phyloP scores from a whole-genome alignment of 1,140 invertebrate species.

The Agrilus planipennis region DNA sequence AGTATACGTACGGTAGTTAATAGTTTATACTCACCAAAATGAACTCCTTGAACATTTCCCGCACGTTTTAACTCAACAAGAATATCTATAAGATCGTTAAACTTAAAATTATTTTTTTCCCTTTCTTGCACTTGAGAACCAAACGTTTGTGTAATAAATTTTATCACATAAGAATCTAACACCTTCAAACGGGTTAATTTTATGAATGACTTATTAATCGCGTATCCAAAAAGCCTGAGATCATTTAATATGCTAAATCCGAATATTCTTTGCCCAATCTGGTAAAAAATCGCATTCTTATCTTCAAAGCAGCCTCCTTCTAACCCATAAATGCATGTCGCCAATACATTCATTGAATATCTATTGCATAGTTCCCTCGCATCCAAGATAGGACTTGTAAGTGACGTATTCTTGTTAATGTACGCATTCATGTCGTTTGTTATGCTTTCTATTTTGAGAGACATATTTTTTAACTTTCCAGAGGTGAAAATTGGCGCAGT shows the following conservation, averaged over 20 bases:
- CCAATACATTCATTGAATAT: slow-evolving; percentile 40
- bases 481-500: slow-evolving; percentile 42
- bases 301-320: slow-evolving; percentile 34
- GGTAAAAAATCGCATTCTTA: slow-evolving; percentile 32
- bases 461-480: slow-evolving; percentile 39
- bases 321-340: slow-evolving; percentile 37
- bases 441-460: slow-evolving; percentile 22
- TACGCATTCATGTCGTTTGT: slow-evolving; percentile 16
- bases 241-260: slow-evolving; percentile 11
- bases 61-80: no score
- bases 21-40: no score
- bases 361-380: slow-evolving; percentile 25
- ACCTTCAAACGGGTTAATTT: no score
- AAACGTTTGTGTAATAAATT: no score
- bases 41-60: no score
- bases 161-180: no score
- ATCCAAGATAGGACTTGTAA: slow-evolving; percentile 17
- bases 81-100: no score
- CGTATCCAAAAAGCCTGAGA: slow-evolving; percentile 20
- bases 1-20: no score
- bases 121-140: no score
- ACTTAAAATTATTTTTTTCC: no score
- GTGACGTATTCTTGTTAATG: slow-evolving; percentile 10
- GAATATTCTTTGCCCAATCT: slow-evolving; percentile 18
- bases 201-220: slow-evolving; percentile 22